These are phyloP conservation scores for Brachyrhaphis roseni DNA, from an alignment of 2,797 vertebrate species.

Conservation along the genomic window DNA sequence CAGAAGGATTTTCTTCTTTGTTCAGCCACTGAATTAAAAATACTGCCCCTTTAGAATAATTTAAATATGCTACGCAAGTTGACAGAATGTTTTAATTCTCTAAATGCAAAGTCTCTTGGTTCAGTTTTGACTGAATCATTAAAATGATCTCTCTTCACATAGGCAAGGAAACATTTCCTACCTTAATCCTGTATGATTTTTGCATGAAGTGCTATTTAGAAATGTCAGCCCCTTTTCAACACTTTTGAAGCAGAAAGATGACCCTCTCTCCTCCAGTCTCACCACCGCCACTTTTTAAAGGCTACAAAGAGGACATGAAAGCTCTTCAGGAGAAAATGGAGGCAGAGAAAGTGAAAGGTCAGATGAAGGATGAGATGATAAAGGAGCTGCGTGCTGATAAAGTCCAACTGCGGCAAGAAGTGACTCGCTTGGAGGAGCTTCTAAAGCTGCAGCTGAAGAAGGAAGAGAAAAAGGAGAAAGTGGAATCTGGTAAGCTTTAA, in stretches of 20 bases:
- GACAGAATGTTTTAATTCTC: neutral
- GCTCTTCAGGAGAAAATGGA: constrained; percentile 22
- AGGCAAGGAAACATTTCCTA: neutral
- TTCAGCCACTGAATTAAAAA: neutral
- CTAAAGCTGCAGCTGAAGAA: constrained; percentile 7
- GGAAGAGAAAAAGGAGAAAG: neutral
- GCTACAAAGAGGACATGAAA: constrained; percentile 13
- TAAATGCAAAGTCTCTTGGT: neutral
- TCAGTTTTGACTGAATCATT: neutral
- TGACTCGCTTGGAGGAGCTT: constrained; percentile 20
- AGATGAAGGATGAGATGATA: constrained; percentile 24
- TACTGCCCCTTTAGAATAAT: too few relatives aligned
- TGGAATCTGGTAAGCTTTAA: constrained; percentile 16
- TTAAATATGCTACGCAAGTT: neutral
- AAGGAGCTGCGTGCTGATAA: constrained; percentile 29
- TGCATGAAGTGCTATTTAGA: constrained; percentile 2
- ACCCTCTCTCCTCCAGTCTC: constrained; percentile 10
- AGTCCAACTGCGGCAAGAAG: constrained; percentile 18
- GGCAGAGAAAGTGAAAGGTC: constrained; percentile 19
- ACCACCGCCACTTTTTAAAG: neutral
- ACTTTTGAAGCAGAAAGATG: constrained; percentile 2
- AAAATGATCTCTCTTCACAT: neutral
- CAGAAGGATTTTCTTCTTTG: neutral
- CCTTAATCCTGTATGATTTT: neutral
- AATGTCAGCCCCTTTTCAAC: constrained; percentile 4